Base-by-base conservation (phyloP, 2,797 vertebrate genomes). In the Parauchenoglanis ngamensis region DNA sequence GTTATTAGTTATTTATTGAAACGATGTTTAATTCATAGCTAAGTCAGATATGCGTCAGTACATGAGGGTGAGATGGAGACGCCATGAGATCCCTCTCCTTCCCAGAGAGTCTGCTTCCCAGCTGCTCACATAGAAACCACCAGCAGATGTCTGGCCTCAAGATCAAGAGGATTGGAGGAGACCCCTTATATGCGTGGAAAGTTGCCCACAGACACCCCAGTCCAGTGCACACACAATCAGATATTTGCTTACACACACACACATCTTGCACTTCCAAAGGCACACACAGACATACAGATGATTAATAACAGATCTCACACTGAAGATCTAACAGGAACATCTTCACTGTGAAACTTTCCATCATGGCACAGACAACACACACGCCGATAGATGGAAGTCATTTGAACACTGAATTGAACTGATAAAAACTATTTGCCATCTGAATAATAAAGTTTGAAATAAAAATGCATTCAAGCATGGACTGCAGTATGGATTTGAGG, bases 111-210 rank as follows among this genome's bases (percentile, higher is more conserved):
- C 93, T 94, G 93, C 90, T 89, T 94, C 88, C 92, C 94, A 95
- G 94, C 94, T 95, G 94, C 93, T 93, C 92, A 25, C 92, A 87
- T 90, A 92, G 82, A 94, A 95, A 96, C 92, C 88, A 93, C 92
- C 94, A 94, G 93, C 95, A 96, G 93, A 96, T 96, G 95, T 95
- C 93, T 96, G 95, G 94, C 94, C 89, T 90, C 88, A 89, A 95
- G 94, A 95, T 95, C 94, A 95, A 95, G 94, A 93, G 92, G 88
- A 91, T 2, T 90, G 88, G 91, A 94, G 92, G 93, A 93, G 93
- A 94, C 93, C 89, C 93, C 92, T 95, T 90, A 93, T 94, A 96
- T 96, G 94, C 94, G 93, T 94, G 91, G 94, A 92, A 92, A 91
- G 93, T 92, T 92, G 92, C 94, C 92, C 93, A 75, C 77, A 89